Evolutionary conservation across 2,888 invertebrate genomes (phyloP), one percentile per base, ranked within the genome.

Genomic region (Diploptera punctata): DNA sequence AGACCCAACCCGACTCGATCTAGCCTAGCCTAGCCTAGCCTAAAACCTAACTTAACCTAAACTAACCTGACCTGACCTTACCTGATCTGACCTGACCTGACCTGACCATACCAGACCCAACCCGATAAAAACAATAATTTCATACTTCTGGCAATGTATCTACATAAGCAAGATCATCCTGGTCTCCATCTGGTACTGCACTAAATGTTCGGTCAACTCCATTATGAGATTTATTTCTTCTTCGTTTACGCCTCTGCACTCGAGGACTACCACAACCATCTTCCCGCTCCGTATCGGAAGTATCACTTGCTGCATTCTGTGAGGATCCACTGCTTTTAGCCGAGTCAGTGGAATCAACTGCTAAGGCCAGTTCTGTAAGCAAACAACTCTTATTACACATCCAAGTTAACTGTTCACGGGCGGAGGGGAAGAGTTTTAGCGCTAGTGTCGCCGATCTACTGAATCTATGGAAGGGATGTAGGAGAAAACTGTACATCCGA

Each of bases 111-210:
- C 49, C 49, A n/a, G 18, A 49, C 49, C 49, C 7, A n/a, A 49
- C 49, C 49, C 7, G 18, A 49, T 10, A 7, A n/a, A n/a, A 49
- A 7, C 49, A 18, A n/a, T n/a, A n/a, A n/a, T 13, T 21, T 47
- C 76, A 74, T 81, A 94, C 94, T 89, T 95, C 95, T 3, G 95
- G 95, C 78, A 95, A 83, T 1, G 93, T 94, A 81, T 95, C 95
- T 47, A 93, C 89, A 80, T 95, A 94, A 13, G 92, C 89, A 68
- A 94, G 84, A 80, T 93, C 93, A 78, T 91, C 91, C 43, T 84
- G 79, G 73, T 85, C 85, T 57, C 86, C 84, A 19, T 84, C 79
- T 68, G 81, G 80, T 62, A 84, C 83, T 71, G 82, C 83, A 43
- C 82, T 80, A 70, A 49, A 24, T 82, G 73, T 84, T 81, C 21